Evolutionary conservation across 2,797 vertebrate species (phyloP).

Genomic region (Pipistrellus kuhlii): DNA sequence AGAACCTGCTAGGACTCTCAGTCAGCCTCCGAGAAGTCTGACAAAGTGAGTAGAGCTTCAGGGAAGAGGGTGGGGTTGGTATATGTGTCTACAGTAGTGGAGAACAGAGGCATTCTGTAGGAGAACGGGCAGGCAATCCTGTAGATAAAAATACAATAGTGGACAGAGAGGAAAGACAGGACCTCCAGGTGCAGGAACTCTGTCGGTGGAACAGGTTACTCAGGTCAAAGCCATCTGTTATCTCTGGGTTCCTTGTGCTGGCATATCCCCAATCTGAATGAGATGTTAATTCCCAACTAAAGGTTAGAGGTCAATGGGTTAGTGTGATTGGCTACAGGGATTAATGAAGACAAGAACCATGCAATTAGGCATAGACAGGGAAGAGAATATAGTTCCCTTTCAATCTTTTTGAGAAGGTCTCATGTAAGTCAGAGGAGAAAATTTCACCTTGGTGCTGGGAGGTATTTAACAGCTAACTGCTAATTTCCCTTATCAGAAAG

Average conservation of each 20-base stretch:
- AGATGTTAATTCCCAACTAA: background rate
- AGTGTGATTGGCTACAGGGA: background rate
- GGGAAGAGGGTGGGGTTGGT: background rate
- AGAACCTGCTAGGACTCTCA: background rate
- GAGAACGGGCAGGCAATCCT: background rate
- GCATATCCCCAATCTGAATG: background rate
- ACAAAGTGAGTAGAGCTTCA: background rate
- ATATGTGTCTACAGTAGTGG: background rate
- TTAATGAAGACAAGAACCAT: background rate
- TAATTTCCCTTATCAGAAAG: background rate
- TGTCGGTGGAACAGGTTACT: background rate
- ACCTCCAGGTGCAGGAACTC: background rate
- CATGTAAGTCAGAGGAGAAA: background rate
- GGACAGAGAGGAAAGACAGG: background rate
- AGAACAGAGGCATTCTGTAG: background rate
- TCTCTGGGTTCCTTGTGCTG: background rate
- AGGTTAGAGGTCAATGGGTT: background rate
- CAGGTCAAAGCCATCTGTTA: background rate
- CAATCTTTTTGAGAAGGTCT: background rate
- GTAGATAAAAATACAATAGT: background rate
- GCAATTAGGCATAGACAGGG: background rate
- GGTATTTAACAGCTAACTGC: background rate
- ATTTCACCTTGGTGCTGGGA: background rate
- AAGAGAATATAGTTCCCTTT: background rate
- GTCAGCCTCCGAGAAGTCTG: background rate